A percentile compares a stretch with the other conserved stretches of the same genome.
Conservation (phyloP, 2,888 invertebrate genomes). For the Hyposoter didymator region DNA sequence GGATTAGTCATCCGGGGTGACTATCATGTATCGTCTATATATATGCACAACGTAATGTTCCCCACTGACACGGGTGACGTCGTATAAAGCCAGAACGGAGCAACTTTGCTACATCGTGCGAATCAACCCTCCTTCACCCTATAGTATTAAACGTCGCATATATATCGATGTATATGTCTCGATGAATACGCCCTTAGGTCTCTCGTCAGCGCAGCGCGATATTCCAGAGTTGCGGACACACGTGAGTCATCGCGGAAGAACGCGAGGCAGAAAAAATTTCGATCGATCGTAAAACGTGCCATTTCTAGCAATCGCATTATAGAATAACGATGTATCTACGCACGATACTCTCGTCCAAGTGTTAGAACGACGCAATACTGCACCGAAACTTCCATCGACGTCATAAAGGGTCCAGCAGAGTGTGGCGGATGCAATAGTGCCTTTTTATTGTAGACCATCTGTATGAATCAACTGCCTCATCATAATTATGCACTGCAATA, state of each 20-base stretch:
- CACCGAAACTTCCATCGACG: background rate
- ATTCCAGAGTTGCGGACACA: slow-evolving; percentile 57
- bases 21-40: slow-evolving; percentile 27
- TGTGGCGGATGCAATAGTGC: background rate
- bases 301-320: slow-evolving; percentile 56
- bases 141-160: slow-evolving; percentile 27
- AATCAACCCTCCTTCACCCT: slow-evolving; percentile 48
- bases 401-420: background rate
- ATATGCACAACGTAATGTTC: slow-evolving; percentile 32
- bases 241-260: slow-evolving; percentile 62
- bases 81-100: slow-evolving; percentile 27
- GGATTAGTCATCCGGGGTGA: slow-evolving; percentile 58
- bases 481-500: background rate
- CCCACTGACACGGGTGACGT: slow-evolving; percentile 31
- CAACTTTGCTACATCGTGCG: slow-evolving; percentile 49
- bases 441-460: background rate
- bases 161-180: slow-evolving; percentile 21
- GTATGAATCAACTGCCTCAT: background rate
- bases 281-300: slow-evolving; percentile 77
- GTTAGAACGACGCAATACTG: slow-evolving; percentile 25
- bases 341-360: slow-evolving; percentile 55
- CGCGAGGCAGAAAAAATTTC: slow-evolving; percentile 77
- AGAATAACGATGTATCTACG: slow-evolving; percentile 50
- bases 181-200: slow-evolving; percentile 1
- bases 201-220: slow-evolving; percentile 41